phyloP scores from a whole-genome alignment of 2,888 invertebrate species.

The Epinotia demarniana region DNA sequence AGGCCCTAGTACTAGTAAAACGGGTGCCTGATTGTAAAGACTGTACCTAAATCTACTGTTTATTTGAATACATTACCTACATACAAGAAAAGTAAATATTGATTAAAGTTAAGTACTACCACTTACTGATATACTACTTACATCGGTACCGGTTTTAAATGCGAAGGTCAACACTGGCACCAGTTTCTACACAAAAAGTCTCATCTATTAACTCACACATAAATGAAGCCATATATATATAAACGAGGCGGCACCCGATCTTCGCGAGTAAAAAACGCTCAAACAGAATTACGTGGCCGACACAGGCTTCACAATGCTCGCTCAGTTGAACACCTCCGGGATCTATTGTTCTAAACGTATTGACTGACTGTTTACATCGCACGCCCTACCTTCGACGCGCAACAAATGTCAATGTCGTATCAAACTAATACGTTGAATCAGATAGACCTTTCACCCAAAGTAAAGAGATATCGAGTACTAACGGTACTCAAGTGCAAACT shows the following conservation, averaged over 20 bases:
- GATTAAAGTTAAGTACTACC: no score
- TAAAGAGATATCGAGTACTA: not conserved
- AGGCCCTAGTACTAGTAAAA: not conserved
- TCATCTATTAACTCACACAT: not conserved
- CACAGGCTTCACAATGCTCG: not conserved
- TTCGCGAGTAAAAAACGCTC: not conserved
- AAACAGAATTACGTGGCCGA: slow-evolving; percentile 1
- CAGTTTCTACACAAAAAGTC: slow-evolving; percentile 1
- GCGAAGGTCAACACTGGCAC: not conserved
- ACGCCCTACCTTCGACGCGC: not conserved
- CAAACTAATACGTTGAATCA: not conserved
- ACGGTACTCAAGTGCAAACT: not conserved
- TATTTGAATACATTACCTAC: not conserved
- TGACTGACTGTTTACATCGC: not conserved
- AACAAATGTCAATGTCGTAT: not conserved
- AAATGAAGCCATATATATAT: not conserved
- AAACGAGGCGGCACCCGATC: not conserved
- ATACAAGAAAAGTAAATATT: no score
- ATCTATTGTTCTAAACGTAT: not conserved
- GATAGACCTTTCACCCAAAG: not conserved
- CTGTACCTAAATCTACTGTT: not conserved
- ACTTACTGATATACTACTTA: not conserved
- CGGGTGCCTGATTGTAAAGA: not conserved
- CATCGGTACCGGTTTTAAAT: not conserved
- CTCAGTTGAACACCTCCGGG: not conserved